Conservation (phyloP, 2,113 vertebrate species). For the Pangasianodon gigas region DNA sequence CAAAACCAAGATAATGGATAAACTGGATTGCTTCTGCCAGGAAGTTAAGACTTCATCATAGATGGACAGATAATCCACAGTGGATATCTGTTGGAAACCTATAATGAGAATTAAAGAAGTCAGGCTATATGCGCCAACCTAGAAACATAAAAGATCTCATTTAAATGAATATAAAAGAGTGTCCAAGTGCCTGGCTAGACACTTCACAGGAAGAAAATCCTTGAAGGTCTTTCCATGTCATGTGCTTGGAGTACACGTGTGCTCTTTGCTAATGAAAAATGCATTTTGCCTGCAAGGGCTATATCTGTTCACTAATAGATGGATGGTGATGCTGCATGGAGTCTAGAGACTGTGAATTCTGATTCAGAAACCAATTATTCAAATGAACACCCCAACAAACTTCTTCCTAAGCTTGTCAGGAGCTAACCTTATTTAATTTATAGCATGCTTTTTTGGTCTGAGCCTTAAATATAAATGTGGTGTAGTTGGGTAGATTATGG, state of each 20-base stretch:
- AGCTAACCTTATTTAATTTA: slow-evolving; percentile 53
- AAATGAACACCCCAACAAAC: slow-evolving; percentile 60
- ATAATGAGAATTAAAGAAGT: background rate
- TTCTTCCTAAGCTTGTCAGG: slow-evolving; percentile 56
- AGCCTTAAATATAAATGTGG: background rate
- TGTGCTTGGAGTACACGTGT: slow-evolving; percentile 54
- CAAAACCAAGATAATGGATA: background rate
- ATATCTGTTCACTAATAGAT: slow-evolving; percentile 54
- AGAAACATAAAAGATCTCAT: background rate
- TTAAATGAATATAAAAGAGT: background rate
- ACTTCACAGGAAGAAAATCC: background rate
- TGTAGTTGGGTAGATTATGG: background rate
- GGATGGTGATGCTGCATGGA: slow-evolving; percentile 65
- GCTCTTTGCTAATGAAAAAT: slow-evolving; percentile 62
- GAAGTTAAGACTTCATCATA: background rate
- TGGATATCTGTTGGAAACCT: background rate
- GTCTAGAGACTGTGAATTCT: slow-evolving; percentile 61
- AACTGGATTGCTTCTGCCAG: background rate
- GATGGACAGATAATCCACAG: background rate
- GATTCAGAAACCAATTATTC: slow-evolving; percentile 71
- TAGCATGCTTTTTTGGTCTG: background rate
- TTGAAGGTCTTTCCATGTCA: background rate
- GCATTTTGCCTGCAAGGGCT: slow-evolving; percentile 51
- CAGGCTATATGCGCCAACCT: background rate
- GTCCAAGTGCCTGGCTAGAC: background rate